Evolutionary conservation across 2,797 vertebrate species (phyloP).

Genomic region (Mallotus villosus): DNA sequence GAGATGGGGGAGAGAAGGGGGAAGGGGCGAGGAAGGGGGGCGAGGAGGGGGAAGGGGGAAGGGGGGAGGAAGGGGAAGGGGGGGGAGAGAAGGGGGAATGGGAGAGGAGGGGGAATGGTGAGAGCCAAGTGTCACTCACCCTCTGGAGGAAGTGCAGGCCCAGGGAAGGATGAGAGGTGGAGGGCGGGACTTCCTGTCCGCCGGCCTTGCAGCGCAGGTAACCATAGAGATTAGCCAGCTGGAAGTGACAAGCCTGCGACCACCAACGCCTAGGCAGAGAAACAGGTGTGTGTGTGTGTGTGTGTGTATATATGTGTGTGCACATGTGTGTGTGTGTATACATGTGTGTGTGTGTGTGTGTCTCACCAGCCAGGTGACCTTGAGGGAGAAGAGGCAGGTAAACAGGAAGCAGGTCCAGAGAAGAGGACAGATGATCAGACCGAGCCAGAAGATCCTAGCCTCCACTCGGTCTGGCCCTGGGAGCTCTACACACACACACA

Average conservation of each 20-base stretch:
- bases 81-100: no score
- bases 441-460: slow-evolving; percentile 85
- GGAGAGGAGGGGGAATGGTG: no score
- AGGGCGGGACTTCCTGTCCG: slow-evolving; percentile 65
- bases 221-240: slow-evolving; percentile 84
- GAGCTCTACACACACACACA: slow-evolving; percentile 31
- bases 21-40: no score
- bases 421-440: slow-evolving; percentile 83
- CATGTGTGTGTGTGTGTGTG: background rate
- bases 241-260: slow-evolving; percentile 83
- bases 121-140: slow-evolving; percentile 58
- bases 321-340: background rate
- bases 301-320: no score
- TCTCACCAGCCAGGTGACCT: slow-evolving; percentile 1
- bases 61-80: no score
- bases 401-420: slow-evolving; percentile 88
- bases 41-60: no score
- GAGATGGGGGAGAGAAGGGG: no score
- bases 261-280: slow-evolving; percentile 74
- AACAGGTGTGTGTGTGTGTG: no score
- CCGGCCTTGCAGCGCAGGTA: slow-evolving; percentile 83
- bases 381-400: no score
- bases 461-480: slow-evolving; percentile 73
- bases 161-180: slow-evolving; percentile 62
- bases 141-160: slow-evolving; percentile 72